Evolutionary conservation across 2,113 vertebrate genomes (phyloP).

Genomic region (Leptodactylus fuscus): DNA sequence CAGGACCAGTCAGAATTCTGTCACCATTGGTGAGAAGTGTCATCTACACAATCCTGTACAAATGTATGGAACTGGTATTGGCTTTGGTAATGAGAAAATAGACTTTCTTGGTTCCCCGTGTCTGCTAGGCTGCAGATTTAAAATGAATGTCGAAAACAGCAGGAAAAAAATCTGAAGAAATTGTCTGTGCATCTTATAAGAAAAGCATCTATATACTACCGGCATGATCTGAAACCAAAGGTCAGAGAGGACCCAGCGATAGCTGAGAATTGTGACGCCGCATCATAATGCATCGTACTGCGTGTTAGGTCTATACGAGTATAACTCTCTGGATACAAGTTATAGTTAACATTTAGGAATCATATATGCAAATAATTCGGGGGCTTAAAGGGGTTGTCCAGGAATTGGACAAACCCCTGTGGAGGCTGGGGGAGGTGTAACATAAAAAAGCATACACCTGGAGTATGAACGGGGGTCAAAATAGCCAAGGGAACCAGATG

Average conservation of each 20-base stretch:
- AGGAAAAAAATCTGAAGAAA: neutral
- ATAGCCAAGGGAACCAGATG: no score
- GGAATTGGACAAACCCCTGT: no score
- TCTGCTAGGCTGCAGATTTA: neutral
- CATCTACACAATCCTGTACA: neutral
- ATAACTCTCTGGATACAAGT: neutral
- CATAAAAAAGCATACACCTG: no score
- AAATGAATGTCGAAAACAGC: neutral
- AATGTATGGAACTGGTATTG: neutral
- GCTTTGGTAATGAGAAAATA: constrained; percentile 39
- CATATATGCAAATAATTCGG: neutral
- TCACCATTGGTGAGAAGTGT: neutral
- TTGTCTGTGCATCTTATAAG: neutral
- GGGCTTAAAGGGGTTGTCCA: no score
- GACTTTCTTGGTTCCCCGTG: neutral
- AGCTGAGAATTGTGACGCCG: neutral
- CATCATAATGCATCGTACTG: neutral
- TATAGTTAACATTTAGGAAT: neutral
- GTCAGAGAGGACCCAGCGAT: neutral
- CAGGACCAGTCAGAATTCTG: neutral
- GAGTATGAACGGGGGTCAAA: no score
- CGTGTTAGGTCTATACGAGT: neutral
- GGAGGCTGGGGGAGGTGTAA: no score
- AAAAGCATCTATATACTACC: neutral
- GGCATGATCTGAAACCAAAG: neutral